Evolutionary conservation across 2,888 invertebrate species (phyloP).

Genomic region (Napeogenes sylphis): DNA sequence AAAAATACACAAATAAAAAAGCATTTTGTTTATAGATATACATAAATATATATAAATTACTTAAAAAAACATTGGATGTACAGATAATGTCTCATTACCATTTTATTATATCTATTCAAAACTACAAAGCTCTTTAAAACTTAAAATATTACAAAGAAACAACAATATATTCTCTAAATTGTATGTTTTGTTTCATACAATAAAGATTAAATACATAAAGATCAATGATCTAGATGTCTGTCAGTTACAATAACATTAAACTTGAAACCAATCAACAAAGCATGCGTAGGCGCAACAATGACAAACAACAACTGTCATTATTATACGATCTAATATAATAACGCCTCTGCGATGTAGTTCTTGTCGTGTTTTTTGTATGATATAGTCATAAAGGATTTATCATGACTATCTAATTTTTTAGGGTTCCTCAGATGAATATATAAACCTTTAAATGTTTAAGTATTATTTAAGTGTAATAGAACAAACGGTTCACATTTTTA

Average conservation of each 20-base stretch:
- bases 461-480: no score
- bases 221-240: slow-evolving; percentile 29
- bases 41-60: neutral
- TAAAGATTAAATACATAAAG: slow-evolving; percentile 16
- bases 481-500: no score
- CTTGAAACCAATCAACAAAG: slow-evolving; percentile 39
- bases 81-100: no score
- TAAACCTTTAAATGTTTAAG: no score
- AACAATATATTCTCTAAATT: no score
- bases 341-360: slow-evolving; percentile 48
- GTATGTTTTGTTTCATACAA: neutral
- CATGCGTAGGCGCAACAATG: slow-evolving; percentile 50
- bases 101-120: no score
- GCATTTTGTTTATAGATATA: neutral
- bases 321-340: slow-evolving; percentile 59
- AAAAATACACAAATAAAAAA: no score
- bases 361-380: slow-evolving; percentile 47
- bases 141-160: no score
- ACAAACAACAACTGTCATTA: slow-evolving; percentile 52
- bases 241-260: slow-evolving; percentile 29
- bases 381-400: slow-evolving; percentile 5
- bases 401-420: slow-evolving; percentile 5
- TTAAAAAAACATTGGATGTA: no score
- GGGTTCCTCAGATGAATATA: neutral
- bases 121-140: no score